These are phyloP conservation scores for Seriola quinqueradiata DNA, from an alignment of 2,113 vertebrate genomes.

Conservation along the genomic window DNA sequence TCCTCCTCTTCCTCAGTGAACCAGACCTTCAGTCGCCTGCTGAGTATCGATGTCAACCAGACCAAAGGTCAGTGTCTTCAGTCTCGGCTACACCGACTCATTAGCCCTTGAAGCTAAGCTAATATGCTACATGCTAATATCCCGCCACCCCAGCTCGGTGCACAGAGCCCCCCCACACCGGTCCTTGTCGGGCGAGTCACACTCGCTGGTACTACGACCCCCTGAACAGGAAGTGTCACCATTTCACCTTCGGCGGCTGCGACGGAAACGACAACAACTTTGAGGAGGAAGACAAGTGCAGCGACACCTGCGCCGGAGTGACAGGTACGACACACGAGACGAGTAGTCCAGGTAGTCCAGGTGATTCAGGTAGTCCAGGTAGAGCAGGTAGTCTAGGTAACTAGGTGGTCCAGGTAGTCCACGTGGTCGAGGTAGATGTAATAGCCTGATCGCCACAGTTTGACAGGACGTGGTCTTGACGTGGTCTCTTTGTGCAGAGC, in stretches of 20 bases:
- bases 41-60: constrained; percentile 67
- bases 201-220: constrained; percentile 93
- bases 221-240: constrained; percentile 81
- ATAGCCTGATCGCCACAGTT: too few species aligned
- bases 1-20: constrained; percentile 73
- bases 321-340: constrained; percentile 69
- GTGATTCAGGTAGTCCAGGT: too few species aligned
- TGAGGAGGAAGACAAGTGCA: constrained; percentile 81
- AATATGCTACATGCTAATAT: neutral
- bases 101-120: neutral
- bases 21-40: constrained; percentile 67
- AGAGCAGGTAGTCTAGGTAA: too few species aligned
- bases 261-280: constrained; percentile 92
- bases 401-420: too few species aligned
- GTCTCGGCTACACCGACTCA: neutral
- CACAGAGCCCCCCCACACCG: constrained; percentile 88
- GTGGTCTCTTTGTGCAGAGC: constrained; percentile 56
- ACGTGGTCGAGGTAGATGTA: too few species aligned
- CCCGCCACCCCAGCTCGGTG: constrained; percentile 84
- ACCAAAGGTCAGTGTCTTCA: constrained; percentile 61
- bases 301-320: constrained; percentile 84
- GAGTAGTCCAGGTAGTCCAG: too few species aligned
- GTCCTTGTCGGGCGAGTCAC: constrained; percentile 86
- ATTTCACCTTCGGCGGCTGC: constrained; percentile 93
- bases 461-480: too few species aligned